Evolutionary conservation across 1,140 invertebrate genomes (phyloP), one percentile per base, ranked within the genome.

Genomic region (Pseudomyrmex cubaensis): DNA sequence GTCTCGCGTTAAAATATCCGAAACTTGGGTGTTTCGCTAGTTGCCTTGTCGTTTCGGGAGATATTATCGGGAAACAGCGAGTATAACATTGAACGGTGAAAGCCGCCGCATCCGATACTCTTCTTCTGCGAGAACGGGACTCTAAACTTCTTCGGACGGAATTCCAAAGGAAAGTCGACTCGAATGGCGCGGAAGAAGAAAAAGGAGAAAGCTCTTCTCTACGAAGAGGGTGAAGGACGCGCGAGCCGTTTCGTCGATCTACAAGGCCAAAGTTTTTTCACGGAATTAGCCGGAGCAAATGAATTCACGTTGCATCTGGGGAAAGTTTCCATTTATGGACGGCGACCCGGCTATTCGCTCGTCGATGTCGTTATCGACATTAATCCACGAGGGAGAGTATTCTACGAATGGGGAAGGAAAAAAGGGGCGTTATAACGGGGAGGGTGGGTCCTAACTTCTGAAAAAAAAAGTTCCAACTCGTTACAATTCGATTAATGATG

Each of bases 121-220:
- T 78, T 17, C 2, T 48, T 15, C 50, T 48, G 35, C 35, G 7
- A 12, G 44, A 66, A 78, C 44, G 66, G 44, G 64, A 78, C 22
- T 80, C 76, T 25, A 80, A 80, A 80, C 66, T 80, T 80, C 76
- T 80, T 80, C 46, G 76, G 56, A 80, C 44, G 70, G 76, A 80
- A 72, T 61, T 48, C 76, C 54, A 72, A 80, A 78, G 64, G 44
- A 59, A 59, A 80, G 54, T 70, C 66, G 44, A 50, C 66, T 80
- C 54, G 15, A 72, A 72, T 61, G 22, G 56, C 20, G 56, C 20
- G 54, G 50, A 70, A 59, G 76, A 80, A 80, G 59, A 80, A 61
- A 25, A 22, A 80, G 44, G 7, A 70, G 25, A 12, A 7, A 15
- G 76, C 7, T 44, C 13, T 20, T 48, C 7, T 59, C 48, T 70